These are phyloP conservation scores for Reticulitermes lucifugus DNA, from an alignment of 2,888 invertebrate species.

Conservation along the genomic window DNA sequence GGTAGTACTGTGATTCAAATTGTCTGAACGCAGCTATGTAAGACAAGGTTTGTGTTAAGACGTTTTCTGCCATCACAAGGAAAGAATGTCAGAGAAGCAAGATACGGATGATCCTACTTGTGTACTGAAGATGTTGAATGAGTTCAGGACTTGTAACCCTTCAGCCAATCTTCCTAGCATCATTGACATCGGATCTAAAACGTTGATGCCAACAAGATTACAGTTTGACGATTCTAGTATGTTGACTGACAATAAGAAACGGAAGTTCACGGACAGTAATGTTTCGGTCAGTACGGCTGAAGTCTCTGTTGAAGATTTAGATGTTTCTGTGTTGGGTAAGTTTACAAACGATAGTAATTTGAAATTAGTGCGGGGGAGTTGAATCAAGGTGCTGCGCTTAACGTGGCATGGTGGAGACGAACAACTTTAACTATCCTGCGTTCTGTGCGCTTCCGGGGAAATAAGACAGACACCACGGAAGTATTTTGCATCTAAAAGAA, in stretches of 20 bases:
- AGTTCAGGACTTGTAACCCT: not conserved
- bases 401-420: too few relatives aligned
- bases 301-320: not conserved
- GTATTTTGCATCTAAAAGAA: too few relatives aligned
- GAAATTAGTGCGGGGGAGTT: too few relatives aligned
- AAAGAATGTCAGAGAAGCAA: not conserved
- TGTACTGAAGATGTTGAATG: not conserved
- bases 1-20: too few relatives aligned
- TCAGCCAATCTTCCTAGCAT: not conserved
- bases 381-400: too few relatives aligned
- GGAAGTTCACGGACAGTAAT: not conserved
- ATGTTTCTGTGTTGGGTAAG: not conserved
- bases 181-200: not conserved
- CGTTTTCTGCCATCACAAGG: too few relatives aligned
- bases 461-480: too few relatives aligned
- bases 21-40: too few relatives aligned
- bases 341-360: not conserved
- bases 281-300: not conserved
- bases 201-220: not conserved
- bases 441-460: too few relatives aligned
- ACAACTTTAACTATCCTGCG: too few relatives aligned
- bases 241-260: not conserved
- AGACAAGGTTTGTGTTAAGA: too few relatives aligned
- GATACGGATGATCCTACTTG: constrained; percentile 11
- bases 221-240: not conserved